phyloP scores from a whole-genome alignment of 2,888 invertebrate genomes.

The Cancer borealis region DNA sequence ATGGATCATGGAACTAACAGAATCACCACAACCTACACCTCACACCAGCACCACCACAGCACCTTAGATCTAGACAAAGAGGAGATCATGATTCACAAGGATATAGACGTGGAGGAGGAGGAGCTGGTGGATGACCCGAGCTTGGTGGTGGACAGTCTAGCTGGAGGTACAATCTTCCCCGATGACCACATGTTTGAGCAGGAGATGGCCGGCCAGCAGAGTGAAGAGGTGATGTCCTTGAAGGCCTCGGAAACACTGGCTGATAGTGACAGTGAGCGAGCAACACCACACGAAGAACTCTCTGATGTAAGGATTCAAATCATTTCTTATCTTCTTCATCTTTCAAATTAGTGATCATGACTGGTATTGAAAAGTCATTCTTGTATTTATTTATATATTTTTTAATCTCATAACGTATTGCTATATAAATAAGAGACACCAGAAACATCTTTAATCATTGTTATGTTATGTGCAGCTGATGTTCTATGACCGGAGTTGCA shows the following conservation, averaged over 20 bases:
- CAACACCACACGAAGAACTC: constrained; percentile 72
- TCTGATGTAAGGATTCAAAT: constrained; percentile 65
- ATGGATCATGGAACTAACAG: neutral
- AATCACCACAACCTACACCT: neutral
- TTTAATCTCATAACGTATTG: too few relatives aligned
- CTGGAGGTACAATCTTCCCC: constrained; percentile 59
- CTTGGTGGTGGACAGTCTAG: constrained; percentile 62
- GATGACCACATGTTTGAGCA: constrained; percentile 73
- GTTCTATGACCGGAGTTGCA: constrained; percentile 74
- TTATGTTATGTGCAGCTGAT: constrained; percentile 57
- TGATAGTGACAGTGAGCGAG: constrained; percentile 77
- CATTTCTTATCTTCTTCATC: neutral
- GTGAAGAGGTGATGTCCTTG: constrained; percentile 76
- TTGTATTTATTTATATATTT: too few relatives aligned
- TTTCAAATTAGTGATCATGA: neutral
- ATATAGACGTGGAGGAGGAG: constrained; percentile 65
- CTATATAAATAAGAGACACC: too few relatives aligned
- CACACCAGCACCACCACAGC: constrained; percentile 45
- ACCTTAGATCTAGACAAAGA: constrained; percentile 40
- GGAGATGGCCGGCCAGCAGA: constrained; percentile 67
- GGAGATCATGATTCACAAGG: constrained; percentile 6
- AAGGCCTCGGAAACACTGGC: constrained; percentile 76
- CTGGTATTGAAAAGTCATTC: too few relatives aligned
- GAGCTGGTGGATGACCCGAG: constrained; percentile 75
- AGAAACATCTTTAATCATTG: neutral